phyloP scores from a whole-genome alignment of 2,797 vertebrate genomes.

The Cyprinodon diabolis region DNA sequence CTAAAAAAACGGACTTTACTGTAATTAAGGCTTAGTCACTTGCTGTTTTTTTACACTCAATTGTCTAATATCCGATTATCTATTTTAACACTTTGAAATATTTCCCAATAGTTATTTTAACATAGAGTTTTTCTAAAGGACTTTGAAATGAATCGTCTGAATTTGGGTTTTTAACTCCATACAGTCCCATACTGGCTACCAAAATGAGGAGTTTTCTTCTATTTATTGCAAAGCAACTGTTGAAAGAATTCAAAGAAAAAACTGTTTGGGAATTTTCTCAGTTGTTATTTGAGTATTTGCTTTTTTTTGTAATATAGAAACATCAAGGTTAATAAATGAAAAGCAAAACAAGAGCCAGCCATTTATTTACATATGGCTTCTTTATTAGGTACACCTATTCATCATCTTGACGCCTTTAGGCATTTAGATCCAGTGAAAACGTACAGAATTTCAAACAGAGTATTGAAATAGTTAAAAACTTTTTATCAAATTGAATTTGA shows the following conservation, averaged over 20 bases:
- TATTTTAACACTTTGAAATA: not conserved
- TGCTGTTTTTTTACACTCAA: not conserved
- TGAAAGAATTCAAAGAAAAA: not conserved
- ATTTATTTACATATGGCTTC: not conserved
- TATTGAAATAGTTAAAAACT: too few relatives aligned
- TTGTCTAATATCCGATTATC: not conserved
- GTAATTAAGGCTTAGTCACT: not conserved
- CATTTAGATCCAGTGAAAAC: not conserved
- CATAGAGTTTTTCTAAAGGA: not conserved
- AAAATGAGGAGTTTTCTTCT: not conserved
- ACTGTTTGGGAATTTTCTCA: not conserved
- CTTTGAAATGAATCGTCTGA: too few relatives aligned
- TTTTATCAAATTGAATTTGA: too few relatives aligned
- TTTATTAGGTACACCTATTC: not conserved
- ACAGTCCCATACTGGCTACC: not conserved
- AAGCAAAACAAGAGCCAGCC: not conserved
- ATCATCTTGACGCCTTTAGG: not conserved
- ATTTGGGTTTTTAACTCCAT: not conserved
- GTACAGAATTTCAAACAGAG: too few relatives aligned
- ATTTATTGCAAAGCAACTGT: not conserved
- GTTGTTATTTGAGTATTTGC: too few relatives aligned
- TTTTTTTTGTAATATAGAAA: too few relatives aligned
- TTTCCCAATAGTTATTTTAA: not conserved
- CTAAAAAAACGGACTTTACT: not conserved
- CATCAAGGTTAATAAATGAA: not conserved